These are phyloP conservation scores for Zosterops borbonicus DNA, from an alignment of 2,113 vertebrate genomes.

Conservation along the genomic window DNA sequence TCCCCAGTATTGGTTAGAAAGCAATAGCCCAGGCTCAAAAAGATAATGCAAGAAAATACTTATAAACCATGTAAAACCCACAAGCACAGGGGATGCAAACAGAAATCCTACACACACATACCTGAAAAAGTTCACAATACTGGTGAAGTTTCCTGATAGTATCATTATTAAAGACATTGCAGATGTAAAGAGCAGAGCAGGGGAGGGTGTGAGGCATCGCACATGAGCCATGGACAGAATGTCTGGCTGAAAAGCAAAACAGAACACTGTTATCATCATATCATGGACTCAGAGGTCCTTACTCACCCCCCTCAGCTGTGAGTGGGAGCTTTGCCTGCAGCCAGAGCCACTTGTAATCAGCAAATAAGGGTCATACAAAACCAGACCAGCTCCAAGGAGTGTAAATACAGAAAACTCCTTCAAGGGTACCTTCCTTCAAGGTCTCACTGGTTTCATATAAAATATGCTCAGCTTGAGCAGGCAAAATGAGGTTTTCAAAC, in stretches of 20 bases:
- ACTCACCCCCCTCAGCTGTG: background rate
- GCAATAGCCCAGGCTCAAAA: background rate
- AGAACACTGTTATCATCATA: background rate
- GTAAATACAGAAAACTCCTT: background rate
- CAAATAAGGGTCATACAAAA: background rate
- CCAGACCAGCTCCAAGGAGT: accelerated
- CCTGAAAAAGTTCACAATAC: constrained; percentile 87
- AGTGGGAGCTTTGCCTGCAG: background rate
- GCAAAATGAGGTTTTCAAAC: background rate
- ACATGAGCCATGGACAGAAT: constrained; percentile 87
- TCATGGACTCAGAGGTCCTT: background rate
- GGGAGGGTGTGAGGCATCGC: constrained; percentile 79
- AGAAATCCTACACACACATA: constrained; percentile 7
- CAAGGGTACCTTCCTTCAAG: background rate
- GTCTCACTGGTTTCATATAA: background rate
- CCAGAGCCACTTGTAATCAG: background rate
- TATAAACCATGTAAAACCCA: background rate
- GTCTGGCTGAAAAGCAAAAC: constrained; percentile 76
- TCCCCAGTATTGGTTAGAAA: background rate
- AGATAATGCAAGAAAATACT: background rate
- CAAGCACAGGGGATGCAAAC: background rate
- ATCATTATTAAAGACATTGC: constrained; percentile 80
- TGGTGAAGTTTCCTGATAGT: constrained; percentile 81
- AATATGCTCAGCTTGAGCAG: background rate
- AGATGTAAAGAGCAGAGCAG: constrained; percentile 85